These are phyloP conservation scores for Caenorhabditis tropicalis DNA, from an alignment of 1,140 invertebrate genomes.

Conservation along the genomic window DNA sequence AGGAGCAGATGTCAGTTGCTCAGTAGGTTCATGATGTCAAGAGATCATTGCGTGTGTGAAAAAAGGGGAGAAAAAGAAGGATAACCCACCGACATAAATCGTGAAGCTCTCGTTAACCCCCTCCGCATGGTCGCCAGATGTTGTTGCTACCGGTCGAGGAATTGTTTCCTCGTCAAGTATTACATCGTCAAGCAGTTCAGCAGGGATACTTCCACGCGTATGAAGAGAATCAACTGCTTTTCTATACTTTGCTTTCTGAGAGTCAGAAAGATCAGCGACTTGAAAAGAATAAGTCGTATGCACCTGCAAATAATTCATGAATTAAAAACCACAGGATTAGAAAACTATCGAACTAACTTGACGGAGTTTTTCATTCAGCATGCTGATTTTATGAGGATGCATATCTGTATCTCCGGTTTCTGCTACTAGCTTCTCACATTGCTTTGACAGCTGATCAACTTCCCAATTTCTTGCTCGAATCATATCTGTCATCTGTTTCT, in stretches of 20 bases:
- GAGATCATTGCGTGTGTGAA: not conserved
- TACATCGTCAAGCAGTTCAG: not conserved
- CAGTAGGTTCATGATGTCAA: not conserved
- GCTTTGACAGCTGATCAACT: constrained; percentile 21
- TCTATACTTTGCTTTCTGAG: constrained; percentile 15
- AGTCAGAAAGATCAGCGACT: constrained; percentile 14
- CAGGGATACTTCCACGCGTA: constrained; percentile 1
- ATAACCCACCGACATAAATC: constrained; percentile 31
- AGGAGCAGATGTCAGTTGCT: constrained; percentile 4
- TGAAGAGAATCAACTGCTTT: constrained; percentile 4
- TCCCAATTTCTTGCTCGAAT: constrained; percentile 30
- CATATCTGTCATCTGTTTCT: constrained; percentile 44
- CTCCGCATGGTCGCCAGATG: not conserved
- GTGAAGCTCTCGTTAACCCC: constrained; percentile 49
- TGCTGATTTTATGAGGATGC: constrained; percentile 37
- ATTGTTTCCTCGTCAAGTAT: not conserved
- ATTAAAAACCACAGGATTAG: no score
- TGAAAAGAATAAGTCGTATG: constrained; percentile 25
- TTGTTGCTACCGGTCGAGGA: not conserved
- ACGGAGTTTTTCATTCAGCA: constrained; percentile 1
- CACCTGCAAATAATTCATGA: not conserved
- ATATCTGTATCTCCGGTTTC: constrained; percentile 15
- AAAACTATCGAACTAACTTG: not conserved
- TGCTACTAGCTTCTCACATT: constrained; percentile 4
- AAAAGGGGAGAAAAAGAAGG: not conserved